phyloP scores from a whole-genome alignment of 2,113 vertebrate species.

The Dasyurus viverrinus region DNA sequence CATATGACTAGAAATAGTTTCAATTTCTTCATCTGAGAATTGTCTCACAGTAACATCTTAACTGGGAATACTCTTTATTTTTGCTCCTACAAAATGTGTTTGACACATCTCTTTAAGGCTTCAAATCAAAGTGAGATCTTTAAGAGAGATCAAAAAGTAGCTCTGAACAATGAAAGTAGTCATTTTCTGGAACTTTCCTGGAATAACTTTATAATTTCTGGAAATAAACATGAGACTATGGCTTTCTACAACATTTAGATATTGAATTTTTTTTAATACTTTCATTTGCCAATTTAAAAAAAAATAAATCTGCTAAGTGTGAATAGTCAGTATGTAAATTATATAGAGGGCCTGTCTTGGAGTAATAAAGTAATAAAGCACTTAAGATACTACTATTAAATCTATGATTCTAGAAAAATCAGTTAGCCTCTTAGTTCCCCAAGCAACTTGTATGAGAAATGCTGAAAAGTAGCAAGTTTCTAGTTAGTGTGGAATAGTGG shows the following conservation, averaged over 20 bases:
- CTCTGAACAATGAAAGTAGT: constrained; percentile 21
- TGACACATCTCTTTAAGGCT: constrained; percentile 30
- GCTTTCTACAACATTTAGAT: neutral
- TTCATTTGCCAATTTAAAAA: neutral
- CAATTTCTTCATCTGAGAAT: too few relatives aligned
- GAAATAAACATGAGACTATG: constrained; percentile 10
- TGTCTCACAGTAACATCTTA: neutral
- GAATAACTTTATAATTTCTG: constrained; percentile 21
- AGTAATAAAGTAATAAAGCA: neutral
- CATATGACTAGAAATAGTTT: too few relatives aligned
- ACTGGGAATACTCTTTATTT: neutral
- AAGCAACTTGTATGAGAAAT: neutral
- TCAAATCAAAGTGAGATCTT: constrained; percentile 36
- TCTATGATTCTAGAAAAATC: neutral
- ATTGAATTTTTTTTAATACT: constrained; percentile 19
- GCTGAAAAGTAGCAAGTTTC: too few relatives aligned
- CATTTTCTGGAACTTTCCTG: constrained; percentile 20
- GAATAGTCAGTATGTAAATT: neutral
- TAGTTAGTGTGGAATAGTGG: too few relatives aligned
- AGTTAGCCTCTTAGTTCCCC: neutral
- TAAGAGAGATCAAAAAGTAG: constrained; percentile 36
- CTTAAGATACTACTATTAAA: neutral
- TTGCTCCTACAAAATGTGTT: neutral
- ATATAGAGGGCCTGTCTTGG: neutral
- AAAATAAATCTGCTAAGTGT: neutral